phyloP scores from a whole-genome alignment of 2,113 vertebrate species.

The Atherinomorus stipes region DNA sequence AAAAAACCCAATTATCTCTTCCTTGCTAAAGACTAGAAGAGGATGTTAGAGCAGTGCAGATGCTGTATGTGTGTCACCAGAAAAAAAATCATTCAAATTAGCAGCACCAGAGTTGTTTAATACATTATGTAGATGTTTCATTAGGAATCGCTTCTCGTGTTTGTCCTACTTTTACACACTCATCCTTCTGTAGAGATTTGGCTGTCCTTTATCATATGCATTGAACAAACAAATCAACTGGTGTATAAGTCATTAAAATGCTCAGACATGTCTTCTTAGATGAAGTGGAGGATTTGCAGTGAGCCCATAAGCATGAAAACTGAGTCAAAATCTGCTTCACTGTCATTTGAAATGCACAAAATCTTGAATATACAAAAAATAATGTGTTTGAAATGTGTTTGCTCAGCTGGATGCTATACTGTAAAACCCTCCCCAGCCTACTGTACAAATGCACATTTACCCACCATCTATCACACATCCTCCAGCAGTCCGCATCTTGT shows the following conservation, averaged over 20 bases:
- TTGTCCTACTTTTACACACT: slow-evolving; percentile 35
- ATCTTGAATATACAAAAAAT: not conserved
- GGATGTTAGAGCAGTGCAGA: slow-evolving; percentile 60
- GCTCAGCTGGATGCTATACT: slow-evolving; percentile 24
- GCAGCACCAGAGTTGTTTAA: slow-evolving; percentile 52
- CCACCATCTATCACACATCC: slow-evolving; percentile 51
- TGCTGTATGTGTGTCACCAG: slow-evolving; percentile 70
- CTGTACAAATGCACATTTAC: slow-evolving; percentile 32
- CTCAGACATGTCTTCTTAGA: slow-evolving; percentile 9
- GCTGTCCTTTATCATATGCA: slow-evolving; percentile 44
- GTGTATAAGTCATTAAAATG: slow-evolving; percentile 43
- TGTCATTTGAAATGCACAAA: slow-evolving; percentile 18
- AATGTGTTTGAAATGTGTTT: slow-evolving; percentile 19
- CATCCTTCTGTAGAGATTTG: slow-evolving; percentile 23
- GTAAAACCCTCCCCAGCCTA: slow-evolving; percentile 31
- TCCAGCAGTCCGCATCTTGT: slow-evolving; percentile 12
- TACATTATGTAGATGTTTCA: slow-evolving; percentile 57
- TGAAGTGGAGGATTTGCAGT: not conserved
- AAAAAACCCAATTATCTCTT: slow-evolving; percentile 74
- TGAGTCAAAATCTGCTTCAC: not conserved
- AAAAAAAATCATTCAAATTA: slow-evolving; percentile 63
- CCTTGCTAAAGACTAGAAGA: slow-evolving; percentile 71
- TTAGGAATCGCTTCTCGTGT: slow-evolving; percentile 38
- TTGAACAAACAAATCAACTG: slow-evolving; percentile 22
- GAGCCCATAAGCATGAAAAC: slow-evolving; percentile 3